These are phyloP conservation scores for Drosophila phalerata DNA, from an alignment of 2,888 invertebrate genomes.

Conservation along the genomic window DNA sequence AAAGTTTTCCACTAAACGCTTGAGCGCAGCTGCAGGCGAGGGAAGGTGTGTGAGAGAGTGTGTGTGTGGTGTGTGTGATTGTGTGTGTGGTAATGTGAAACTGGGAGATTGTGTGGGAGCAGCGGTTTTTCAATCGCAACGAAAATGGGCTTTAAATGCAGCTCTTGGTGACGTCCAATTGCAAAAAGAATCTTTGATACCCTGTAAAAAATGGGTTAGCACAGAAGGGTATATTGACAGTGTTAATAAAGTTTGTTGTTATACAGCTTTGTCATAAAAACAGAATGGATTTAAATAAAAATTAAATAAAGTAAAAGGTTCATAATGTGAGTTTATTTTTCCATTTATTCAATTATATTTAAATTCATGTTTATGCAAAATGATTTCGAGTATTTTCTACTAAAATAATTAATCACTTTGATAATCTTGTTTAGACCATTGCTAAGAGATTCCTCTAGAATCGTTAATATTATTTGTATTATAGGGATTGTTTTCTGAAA, in stretches of 20 bases:
- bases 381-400: neutral
- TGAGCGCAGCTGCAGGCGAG: conserved; percentile 4
- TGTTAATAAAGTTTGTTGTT: too few relatives aligned
- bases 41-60: neutral
- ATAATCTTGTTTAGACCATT: neutral
- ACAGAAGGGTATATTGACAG: neutral
- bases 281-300: too few relatives aligned
- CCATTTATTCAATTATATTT: too few relatives aligned
- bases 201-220: neutral
- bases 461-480: neutral
- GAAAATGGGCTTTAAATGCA: conserved; percentile 20
- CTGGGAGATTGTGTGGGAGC: conserved; percentile 27
- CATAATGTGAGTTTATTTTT: too few relatives aligned
- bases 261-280: too few relatives aligned
- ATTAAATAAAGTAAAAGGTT: too few relatives aligned
- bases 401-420: conserved; percentile 1
- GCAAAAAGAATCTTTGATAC: conserved; percentile 20
- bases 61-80: conserved; percentile 1
- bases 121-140: conserved; percentile 26
- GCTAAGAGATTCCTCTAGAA: neutral
- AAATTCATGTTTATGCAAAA: neutral
- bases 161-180: conserved; percentile 28
- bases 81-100: conserved; percentile 14
- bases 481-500: neutral
- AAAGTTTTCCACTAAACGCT: conserved; percentile 41